These are phyloP conservation scores for human (Homo sapiens) DNA, from an alignment of 2,113 vertebrate species.

Conservation along the genomic window GRCh38 chr4:85787501-85788000, in stretches of 20 bases:
- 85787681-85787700: not conserved
- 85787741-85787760: not conserved
- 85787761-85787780: not conserved
- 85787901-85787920: not conserved
- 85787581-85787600: not conserved
- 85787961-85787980: not conserved
- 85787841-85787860: not conserved
- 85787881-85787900: not conserved
- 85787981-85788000: not conserved
- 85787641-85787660: not conserved
- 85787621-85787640: not conserved
- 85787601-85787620: not conserved
- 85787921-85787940: not conserved
- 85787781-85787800: not conserved
- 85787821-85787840: not conserved
- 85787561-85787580: not conserved
- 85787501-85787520: not conserved
- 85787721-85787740: not conserved
- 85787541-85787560: constrained; percentile 32
- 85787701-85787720: not conserved
- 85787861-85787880: not conserved
- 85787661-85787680: not conserved
- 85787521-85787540: not conserved
- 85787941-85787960: not conserved
- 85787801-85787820: not conserved